Conservation (phyloP, 2,113 vertebrate species). For the Myanophis thanlyinensis region DNA sequence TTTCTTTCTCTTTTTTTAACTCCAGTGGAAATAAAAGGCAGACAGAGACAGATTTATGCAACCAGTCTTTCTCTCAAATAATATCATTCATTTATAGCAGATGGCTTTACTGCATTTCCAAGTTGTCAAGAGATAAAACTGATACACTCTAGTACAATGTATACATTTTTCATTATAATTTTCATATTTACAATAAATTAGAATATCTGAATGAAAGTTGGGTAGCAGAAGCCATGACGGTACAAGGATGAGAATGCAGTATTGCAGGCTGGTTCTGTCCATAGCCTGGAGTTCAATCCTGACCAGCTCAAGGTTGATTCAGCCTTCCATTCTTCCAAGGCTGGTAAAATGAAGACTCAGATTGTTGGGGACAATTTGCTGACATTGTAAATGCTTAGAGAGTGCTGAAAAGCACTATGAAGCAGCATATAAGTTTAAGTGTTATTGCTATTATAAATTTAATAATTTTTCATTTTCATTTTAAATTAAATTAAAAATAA, state of each 20-base stretch:
- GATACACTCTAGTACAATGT: background rate
- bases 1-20: background rate
- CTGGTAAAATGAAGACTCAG: background rate
- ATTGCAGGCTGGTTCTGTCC: background rate
- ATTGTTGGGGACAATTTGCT: background rate
- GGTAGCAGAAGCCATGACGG: background rate
- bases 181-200: background rate
- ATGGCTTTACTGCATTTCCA: constrained; percentile 5
- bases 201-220: background rate
- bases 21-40: constrained; percentile 8
- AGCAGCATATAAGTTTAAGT: background rate
- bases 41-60: background rate
- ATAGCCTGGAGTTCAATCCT: background rate
- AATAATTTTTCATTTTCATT: background rate
- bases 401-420: background rate
- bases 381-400: background rate
- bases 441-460: background rate
- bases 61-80: background rate
- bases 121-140: constrained; percentile 5
- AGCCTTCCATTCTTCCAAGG: background rate
- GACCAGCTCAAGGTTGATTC: background rate
- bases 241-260: background rate
- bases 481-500: too few relatives aligned
- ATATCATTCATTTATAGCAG: background rate
- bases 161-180: background rate